Evolutionary conservation across 2,113 vertebrate species (phyloP).

Genomic region (Entomyzon cyanotis): DNA sequence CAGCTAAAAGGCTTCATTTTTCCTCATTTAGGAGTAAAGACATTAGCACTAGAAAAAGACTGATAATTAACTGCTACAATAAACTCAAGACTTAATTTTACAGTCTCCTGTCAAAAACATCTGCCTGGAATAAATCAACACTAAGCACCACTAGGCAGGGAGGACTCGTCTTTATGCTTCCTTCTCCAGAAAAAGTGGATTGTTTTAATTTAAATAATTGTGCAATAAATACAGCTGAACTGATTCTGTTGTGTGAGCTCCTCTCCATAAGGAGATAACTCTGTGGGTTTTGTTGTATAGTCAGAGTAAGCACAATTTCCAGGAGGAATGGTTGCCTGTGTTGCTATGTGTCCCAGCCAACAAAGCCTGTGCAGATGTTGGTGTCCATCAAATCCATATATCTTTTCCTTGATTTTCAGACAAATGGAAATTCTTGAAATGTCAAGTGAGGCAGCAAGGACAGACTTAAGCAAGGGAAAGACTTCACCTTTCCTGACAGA

Average conservation of each 20-base stretch:
- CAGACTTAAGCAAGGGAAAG: not conserved
- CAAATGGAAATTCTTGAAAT: slow-evolving; percentile 43
- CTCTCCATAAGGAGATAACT: not conserved
- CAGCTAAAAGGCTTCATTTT: slow-evolving; percentile 51
- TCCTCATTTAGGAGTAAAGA: slow-evolving; percentile 64
- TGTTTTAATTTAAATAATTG: slow-evolving; percentile 64
- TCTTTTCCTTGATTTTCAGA: slow-evolving; percentile 40
- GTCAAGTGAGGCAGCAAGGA: slow-evolving; percentile 32
- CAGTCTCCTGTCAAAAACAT: slow-evolving; percentile 82
- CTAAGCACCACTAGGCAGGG: slow-evolving; percentile 2
- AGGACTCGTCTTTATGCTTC: slow-evolving; percentile 30
- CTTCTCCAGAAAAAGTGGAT: slow-evolving; percentile 41
- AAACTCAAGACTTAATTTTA: slow-evolving; percentile 85
- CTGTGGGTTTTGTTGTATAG: not conserved
- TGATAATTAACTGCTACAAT: slow-evolving; percentile 79
- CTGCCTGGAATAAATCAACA: slow-evolving; percentile 85
- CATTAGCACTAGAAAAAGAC: slow-evolving; percentile 71
- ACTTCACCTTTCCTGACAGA: not conserved
- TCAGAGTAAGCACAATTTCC: not conserved
- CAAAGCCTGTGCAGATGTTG: slow-evolving; percentile 61
- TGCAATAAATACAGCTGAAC: not conserved
- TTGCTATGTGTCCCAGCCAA: not conserved
- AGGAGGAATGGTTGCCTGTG: not conserved
- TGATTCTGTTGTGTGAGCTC: not conserved
- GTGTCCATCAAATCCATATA: slow-evolving; percentile 25